Base-by-base conservation (phyloP, 2,888 invertebrate genomes). In the Athrips mouffetella region DNA sequence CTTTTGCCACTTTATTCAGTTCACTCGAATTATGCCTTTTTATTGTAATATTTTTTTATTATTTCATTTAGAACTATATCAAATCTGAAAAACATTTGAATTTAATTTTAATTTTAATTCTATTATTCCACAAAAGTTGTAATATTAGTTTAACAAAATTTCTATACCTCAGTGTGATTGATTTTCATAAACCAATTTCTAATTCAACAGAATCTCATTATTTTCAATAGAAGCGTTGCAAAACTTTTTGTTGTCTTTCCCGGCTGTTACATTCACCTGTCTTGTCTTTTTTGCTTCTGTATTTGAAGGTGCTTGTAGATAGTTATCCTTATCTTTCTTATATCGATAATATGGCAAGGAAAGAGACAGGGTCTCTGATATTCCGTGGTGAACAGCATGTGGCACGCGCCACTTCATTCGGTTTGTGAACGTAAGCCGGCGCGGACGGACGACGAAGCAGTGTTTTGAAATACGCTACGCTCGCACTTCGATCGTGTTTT, bases 321-420 rank as follows among this genome's bases (percentile, higher is more conserved):
- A 56, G 62, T 73, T 70, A 70, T 87, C 86, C 70, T 75, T 86
- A 73, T 88, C 82, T 74, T 45, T 61, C 58, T 50, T 53, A 47
- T 58, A 58, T 61, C 59, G 59, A 59, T 62, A 61, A 60, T 53
- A 55, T 54, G 51, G 47, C 40, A 29, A 74, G 76, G 82, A 87
- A 76, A 85, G 86, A 76, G 87, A 86, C 70, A 58, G 73, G 63
- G 54, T 69, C 69, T 67, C 70, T 70, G 54, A 60, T 59, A 59
- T 62, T 65, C 65, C 64, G 65, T 68, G 66, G 65, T 70, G 63
- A 66, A 62, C 61, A 76, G 70, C 83, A 78, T 83, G 80, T 80
- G 84, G 84, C 86, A 86, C 86, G 87, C 85, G 87, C 79, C 77
- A 70, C 71, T 74, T 75, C 84, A 88, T 86, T 87, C 87, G 80